Evolutionary conservation across 2,888 invertebrate genomes (phyloP), one percentile per base, ranked within the genome.

Genomic region (Eupeodes luniger): DNA sequence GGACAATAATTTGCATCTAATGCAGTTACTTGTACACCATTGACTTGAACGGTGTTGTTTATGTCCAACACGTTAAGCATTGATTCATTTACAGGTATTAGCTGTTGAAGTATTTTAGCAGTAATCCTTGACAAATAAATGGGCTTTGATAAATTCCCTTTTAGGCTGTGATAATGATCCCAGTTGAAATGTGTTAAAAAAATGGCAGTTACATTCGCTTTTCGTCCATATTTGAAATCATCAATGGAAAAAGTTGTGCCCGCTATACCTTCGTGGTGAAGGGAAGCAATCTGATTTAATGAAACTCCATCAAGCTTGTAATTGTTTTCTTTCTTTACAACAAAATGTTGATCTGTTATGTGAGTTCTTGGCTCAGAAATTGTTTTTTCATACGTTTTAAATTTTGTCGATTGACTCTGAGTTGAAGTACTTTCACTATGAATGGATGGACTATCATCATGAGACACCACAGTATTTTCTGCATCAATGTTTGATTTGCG

Each of bases 1-100:
- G 97, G 97, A 92, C 97, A 97, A 91, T 97, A 97, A 92, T 97
- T 97, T 2, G 97, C 97, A 90, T 97, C 96, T 0, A 97, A 93
- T 0, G 96, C 95, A 0, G 95, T 95, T 2, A 97, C 94, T 91
- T 96, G 95, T 0, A 96, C 94, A 9, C 94, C 95, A 64, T 95
- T 94, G 47, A 96, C 92, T 6, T 93, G 91, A 16, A 94, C 90
- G 0, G 95, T 92, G 89, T 94, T 93, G 90, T 95, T 95, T 0
- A 95, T 85, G 51, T 94, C 94, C 19, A 96, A 92, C n/a, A 95
- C 92, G 79, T 95, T 93, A 11, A 97, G 93, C 89, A 93, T 94
- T 83, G 94, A 93, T 0, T 94, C 91, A 74, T 94, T 94, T 0
- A 96, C 94, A n/a, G 95, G 94, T 27, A 96, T 93, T 81, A 96